Evolutionary conservation across 2,888 invertebrate species (phyloP).

Genomic region (Lepeophtheirus nordmannii): DNA sequence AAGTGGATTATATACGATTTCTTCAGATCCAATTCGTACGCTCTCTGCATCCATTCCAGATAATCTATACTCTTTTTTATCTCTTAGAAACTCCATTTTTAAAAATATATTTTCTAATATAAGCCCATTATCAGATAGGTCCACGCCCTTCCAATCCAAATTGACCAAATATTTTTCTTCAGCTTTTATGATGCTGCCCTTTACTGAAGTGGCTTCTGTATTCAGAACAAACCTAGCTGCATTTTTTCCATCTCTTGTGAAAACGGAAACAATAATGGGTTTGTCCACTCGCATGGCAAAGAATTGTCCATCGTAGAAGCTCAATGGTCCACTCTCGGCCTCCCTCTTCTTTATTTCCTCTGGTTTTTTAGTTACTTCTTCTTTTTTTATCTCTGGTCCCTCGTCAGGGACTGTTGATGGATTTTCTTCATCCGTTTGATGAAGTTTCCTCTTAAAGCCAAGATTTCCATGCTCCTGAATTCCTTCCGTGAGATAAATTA

Average conservation of each 20-base stretch:
- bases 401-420: not conserved
- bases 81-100: slow-evolving; percentile 8
- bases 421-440: not conserved
- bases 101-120: not conserved
- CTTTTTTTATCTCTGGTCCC: not conserved
- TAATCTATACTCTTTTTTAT: slow-evolving; percentile 1
- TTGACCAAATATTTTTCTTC: not conserved
- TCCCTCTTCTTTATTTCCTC: not conserved
- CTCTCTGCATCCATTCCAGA: not conserved
- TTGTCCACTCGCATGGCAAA: slow-evolving; percentile 10
- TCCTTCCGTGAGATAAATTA: not conserved
- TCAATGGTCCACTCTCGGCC: not conserved
- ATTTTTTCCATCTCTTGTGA: not conserved
- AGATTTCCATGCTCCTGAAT: not conserved
- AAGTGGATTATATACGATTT: slow-evolving; percentile 3
- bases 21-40: not conserved
- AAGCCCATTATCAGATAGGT: not conserved
- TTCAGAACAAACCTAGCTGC: not conserved
- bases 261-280: slow-evolving; percentile 5
- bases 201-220: slow-evolving; percentile 5
- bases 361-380: not conserved
- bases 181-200: slow-evolving; percentile 5
- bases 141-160: not conserved
- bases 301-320: slow-evolving; percentile 18
- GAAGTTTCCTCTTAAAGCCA: not conserved